A percentile compares a stretch with the other conserved stretches of the same genome.
These are phyloP conservation scores for Bellardia pandia DNA, from an alignment of 2,888 invertebrate species.

Conservation along the genomic window DNA sequence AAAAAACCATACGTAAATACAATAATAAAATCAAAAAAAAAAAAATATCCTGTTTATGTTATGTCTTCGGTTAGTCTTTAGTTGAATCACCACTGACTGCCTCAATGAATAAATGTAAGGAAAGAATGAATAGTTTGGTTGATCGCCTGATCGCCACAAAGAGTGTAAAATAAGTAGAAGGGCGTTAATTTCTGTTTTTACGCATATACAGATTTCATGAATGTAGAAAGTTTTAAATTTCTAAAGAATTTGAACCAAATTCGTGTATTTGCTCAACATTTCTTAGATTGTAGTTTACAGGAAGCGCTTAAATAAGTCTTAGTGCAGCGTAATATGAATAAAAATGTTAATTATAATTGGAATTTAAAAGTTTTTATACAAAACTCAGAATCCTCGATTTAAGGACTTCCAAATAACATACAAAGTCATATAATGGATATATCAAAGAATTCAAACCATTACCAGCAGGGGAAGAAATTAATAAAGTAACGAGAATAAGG, in stretches of 20 bases:
- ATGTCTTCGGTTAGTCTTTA: slow-evolving; percentile 5
- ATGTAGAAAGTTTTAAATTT: neutral
- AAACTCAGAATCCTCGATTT: no score
- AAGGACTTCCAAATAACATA: no score
- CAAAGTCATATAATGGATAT: no score
- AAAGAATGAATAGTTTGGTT: slow-evolving; percentile 25
- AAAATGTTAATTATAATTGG: neutral
- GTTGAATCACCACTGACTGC: slow-evolving; percentile 23
- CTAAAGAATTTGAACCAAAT: neutral
- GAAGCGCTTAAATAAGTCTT: slow-evolving; percentile 2
- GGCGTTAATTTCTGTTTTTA: slow-evolving; percentile 17
- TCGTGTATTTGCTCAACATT: neutral
- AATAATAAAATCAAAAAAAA: slow-evolving; percentile 27
- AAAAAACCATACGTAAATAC: slow-evolving; percentile 13
- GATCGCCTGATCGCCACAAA: slow-evolving; percentile 8
- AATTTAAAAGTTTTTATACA: neutral
- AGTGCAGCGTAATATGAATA: neutral
- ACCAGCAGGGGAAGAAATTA: no score
- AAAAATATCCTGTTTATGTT: slow-evolving; percentile 57
- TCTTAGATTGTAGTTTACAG: neutral
- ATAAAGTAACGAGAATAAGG: no score
- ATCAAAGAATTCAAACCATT: no score
- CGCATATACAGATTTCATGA: neutral
- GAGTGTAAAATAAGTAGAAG: slow-evolving; percentile 6
- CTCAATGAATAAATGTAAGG: slow-evolving; percentile 30